A percentile compares a stretch with the other conserved stretches of the same genome.
Conservation (phyloP, 2,888 invertebrate genomes). For the Thalpophila matura region DNA sequence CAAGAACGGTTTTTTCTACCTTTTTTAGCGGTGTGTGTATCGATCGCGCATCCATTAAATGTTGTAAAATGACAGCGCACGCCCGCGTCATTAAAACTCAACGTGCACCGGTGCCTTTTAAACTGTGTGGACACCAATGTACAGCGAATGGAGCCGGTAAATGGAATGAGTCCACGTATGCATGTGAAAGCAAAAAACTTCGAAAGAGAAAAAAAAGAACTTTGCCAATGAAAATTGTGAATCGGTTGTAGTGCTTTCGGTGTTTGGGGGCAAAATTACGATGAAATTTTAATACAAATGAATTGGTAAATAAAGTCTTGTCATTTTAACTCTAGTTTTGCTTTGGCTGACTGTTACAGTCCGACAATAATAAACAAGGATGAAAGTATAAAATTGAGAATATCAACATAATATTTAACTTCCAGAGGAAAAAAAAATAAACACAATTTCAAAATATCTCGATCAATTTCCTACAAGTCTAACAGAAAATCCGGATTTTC, state of each 20-base stretch:
- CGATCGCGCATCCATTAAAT: slow-evolving; percentile 68
- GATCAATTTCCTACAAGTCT: slow-evolving; percentile 26
- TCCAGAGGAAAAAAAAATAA: neutral
- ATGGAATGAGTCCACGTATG: slow-evolving; percentile 34
- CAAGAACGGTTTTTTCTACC: slow-evolving; percentile 38
- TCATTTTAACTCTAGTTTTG: neutral
- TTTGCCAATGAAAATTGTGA: slow-evolving; percentile 20
- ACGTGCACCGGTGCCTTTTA: slow-evolving; percentile 67
- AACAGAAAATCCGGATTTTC: slow-evolving; percentile 50
- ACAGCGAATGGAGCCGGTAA: slow-evolving; percentile 45
- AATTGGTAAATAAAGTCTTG: no score
- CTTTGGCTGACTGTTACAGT: neutral
- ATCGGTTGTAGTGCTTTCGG: slow-evolving; percentile 4
- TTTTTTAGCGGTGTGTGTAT: slow-evolving; percentile 58
- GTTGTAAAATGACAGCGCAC: slow-evolving; percentile 73
- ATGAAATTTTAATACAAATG: neutral
- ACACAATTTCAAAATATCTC: slow-evolving; percentile 21
- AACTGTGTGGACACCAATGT: slow-evolving; percentile 58
- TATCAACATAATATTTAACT: neutral
- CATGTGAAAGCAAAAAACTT: slow-evolving; percentile 11
- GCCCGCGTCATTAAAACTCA: slow-evolving; percentile 73
- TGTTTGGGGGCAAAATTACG: slow-evolving; percentile 12
- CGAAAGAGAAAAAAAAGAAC: slow-evolving; percentile 18
- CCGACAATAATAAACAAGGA: neutral
- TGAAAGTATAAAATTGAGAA: neutral